Base-by-base conservation (phyloP, 2,797 vertebrate genomes). In the Karalla daura region DNA sequence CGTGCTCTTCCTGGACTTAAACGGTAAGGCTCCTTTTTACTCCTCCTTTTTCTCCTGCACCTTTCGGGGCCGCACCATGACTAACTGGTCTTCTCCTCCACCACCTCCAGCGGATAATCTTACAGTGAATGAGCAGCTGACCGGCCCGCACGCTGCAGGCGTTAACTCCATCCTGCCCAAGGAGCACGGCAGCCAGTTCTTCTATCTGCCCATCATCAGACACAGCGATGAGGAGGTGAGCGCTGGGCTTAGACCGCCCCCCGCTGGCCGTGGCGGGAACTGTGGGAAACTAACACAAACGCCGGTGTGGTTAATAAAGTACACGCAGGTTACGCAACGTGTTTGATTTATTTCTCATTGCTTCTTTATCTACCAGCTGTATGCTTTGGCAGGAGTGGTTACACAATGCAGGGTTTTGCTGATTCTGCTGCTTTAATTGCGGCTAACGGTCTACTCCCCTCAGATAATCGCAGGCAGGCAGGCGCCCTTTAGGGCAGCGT, bases 91-190 rank as follows among this genome's bases (percentile, higher is more conserved):
- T 65, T 59, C 49, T 45, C 7, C 54, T 0, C 61, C 77, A 49
- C 36, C 90, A 99, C 61, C 77, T 46, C 36, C 90, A 99, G 97
- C 97, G 28, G 97, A 98, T 92, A 95, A 96, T 89, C 95, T 99
- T 87, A 96, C 95, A 61, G 95, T 95, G 78, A 98, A 94, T 24
- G 96, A 98, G 81, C 96, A 97, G 87, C 94, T 98, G 51, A 92
- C 92, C 0, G 96, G 97, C 53, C 95, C 96, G 37, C 96, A 96
- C 7, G 94, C 96, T 2, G 96, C 97, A 0, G 97, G 97, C 0
- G 92, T 98, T 77, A 99, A 99, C 92, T 99, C 97, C 33, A 99
- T 99, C 80, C 93, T 99, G 65, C 98, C 98, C 61, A 99, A 98
- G 91, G 98, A 99, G 82, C 97, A 99, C 1, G 98, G 98, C 80